phyloP scores from a whole-genome alignment of 2,113 vertebrate species.

The Narcine bancroftii region DNA sequence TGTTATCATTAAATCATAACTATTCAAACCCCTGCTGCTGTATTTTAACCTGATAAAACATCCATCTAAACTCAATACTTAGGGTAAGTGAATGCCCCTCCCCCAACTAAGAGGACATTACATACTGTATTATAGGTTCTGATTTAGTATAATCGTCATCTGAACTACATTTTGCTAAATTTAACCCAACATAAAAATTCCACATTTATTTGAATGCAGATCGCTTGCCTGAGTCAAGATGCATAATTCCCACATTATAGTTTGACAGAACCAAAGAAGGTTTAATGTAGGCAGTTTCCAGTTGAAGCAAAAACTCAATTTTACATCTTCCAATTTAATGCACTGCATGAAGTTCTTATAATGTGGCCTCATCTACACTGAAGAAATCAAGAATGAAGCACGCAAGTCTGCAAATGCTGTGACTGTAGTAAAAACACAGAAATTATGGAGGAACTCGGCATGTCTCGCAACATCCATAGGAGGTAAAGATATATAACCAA shows the following conservation, averaged over 20 bases:
- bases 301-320: too few relatives aligned
- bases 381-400: too few relatives aligned
- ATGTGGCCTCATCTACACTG: too few relatives aligned
- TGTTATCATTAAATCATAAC: background rate
- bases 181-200: background rate
- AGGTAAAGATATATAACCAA: too few relatives aligned
- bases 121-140: background rate
- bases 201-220: background rate
- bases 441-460: too few relatives aligned
- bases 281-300: too few relatives aligned
- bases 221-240: background rate
- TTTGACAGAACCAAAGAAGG: background rate
- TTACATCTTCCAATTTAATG: too few relatives aligned
- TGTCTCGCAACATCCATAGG: too few relatives aligned
- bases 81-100: background rate
- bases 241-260: background rate
- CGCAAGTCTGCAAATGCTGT: too few relatives aligned
- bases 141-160: background rate
- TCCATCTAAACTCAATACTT: background rate
- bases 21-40: background rate
- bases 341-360: too few relatives aligned
- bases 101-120: background rate
- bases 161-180: background rate
- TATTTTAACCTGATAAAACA: background rate
- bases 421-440: too few relatives aligned